Evolutionary conservation across 2,888 invertebrate species (phyloP), one percentile per base, ranked within the genome.

Genomic region (Gisinianus flammeolus): DNA sequence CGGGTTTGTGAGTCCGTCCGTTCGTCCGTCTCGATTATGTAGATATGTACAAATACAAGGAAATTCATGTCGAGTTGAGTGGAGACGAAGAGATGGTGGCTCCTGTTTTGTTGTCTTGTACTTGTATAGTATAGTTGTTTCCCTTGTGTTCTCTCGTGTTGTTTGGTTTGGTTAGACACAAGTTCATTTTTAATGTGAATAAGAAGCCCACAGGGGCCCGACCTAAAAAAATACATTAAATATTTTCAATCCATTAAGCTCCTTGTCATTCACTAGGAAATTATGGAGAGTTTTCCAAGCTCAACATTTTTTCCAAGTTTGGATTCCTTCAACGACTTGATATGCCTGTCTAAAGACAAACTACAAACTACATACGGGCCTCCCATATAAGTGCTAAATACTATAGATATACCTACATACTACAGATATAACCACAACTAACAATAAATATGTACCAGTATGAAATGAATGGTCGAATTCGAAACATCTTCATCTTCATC

Each of bases 211-310:
- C 81, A 78, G 79, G 79, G 31, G 73, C 44, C 73, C 64, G 64
- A 44, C 64, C 64, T 64, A 81, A 80, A 80, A 78, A 81, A 80
- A 80, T 70, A 76, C 76, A 82, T 83, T 81, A 82, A 81, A 83
- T 83, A 80, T 83, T 83, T 83, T 83, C 83, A 78, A 83, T 76
- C 83, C 83, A 83, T 83, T 83, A 83, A 81, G 76, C 79, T 74
- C 24, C 30, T 56, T 74, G 73, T 35, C 73, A 62, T 74, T 74
- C 73, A 74, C 64, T 35, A 74, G 62, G 64, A 74, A 73, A 74
- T 74, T 74, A 74, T 74, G 67, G 10, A 24, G 67, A 33, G 67
- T 67, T 33, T 67, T n/a, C n/a, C n/a, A 33, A 67, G 67, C 35
- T 70, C 12, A 5, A 44, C 22, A 44, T 44, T 54, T 70, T 54